Conservation (phyloP, 2,113 vertebrate genomes). For the Thomomys bottae region DNA sequence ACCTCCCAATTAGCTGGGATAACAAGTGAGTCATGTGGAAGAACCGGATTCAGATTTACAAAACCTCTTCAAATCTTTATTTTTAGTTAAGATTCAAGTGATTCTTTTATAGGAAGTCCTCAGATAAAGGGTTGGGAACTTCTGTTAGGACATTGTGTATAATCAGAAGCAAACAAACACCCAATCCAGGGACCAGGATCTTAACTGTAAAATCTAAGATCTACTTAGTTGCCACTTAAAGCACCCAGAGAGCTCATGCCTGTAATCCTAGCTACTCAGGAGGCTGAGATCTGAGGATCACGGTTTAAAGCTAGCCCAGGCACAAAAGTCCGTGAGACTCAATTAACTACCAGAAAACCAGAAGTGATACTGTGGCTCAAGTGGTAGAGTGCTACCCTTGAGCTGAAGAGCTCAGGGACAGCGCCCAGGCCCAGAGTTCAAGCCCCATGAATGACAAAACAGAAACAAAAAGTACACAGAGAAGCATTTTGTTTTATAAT, state of each 20-base stretch:
- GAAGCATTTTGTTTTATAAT: conserved; percentile 30
- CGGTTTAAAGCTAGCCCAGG: no score
- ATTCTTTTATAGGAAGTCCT: neutral
- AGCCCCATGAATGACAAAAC: no score
- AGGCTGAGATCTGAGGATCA: no score
- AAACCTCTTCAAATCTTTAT: neutral
- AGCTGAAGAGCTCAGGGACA: no score
- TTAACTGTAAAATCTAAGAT: neutral
- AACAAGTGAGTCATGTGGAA: neutral
- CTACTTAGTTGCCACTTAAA: neutral
- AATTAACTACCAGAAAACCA: no score
- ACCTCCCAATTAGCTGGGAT: no score
- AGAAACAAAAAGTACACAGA: neutral
- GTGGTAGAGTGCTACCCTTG: no score
- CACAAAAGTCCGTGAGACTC: no score
- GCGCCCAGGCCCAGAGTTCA: no score
- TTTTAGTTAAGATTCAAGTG: neutral
- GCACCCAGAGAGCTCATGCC: no score
- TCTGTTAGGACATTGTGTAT: neutral
- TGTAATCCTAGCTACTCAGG: no score
- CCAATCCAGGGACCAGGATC: neutral
- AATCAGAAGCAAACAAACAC: neutral
- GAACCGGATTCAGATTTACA: conserved; percentile 14
- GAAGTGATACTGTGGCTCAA: no score
- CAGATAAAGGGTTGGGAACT: neutral